Percentiles rank a stretch among this genome's conserved stretches.
These are phyloP conservation scores for Zoroaster sp. DNA, from an alignment of 53 echinoderm and acorn worm genomes.

Conservation along the genomic window DNA sequence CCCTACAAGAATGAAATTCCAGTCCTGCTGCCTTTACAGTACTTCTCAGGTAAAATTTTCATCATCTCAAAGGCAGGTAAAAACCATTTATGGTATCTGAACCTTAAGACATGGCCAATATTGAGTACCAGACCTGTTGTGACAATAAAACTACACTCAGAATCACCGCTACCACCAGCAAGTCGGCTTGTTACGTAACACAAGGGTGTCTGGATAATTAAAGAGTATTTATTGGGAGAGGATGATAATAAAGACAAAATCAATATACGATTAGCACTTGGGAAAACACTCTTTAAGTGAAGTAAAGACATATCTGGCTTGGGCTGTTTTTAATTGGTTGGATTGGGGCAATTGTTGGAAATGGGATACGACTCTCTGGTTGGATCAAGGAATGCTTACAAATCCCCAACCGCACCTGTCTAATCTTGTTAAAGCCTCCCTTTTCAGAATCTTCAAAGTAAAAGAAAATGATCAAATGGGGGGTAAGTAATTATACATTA, in stretches of 20 bases:
- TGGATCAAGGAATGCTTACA: background rate
- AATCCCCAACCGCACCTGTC: background rate
- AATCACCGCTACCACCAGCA: background rate
- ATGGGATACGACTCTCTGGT: too few relatives aligned
- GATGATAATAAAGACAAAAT: slow-evolving; percentile 30
- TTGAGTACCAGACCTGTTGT: background rate
- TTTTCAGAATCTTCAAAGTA: background rate
- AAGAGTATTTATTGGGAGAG: slow-evolving; percentile 24
- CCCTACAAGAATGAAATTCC: too few relatives aligned
- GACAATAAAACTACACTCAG: background rate
- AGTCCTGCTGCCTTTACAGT: too few relatives aligned
- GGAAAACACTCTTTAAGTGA: slow-evolving; percentile 12
- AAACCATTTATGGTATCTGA: too few relatives aligned
- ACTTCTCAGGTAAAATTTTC: too few relatives aligned
- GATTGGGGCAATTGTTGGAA: background rate
- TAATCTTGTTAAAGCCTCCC: background rate
- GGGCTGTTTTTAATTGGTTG: background rate
- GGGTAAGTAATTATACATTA: too few relatives aligned
- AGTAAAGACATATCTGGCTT: background rate
- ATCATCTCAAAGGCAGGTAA: too few relatives aligned
- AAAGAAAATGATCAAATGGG: background rate
- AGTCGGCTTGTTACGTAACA: slow-evolving; percentile 32
- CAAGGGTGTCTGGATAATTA: slow-evolving; percentile 45
- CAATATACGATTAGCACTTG: slow-evolving; percentile 28
- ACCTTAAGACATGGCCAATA: too few relatives aligned